phyloP scores from a whole-genome alignment of 2,797 vertebrate species.

The Crenichthys baileyi region DNA sequence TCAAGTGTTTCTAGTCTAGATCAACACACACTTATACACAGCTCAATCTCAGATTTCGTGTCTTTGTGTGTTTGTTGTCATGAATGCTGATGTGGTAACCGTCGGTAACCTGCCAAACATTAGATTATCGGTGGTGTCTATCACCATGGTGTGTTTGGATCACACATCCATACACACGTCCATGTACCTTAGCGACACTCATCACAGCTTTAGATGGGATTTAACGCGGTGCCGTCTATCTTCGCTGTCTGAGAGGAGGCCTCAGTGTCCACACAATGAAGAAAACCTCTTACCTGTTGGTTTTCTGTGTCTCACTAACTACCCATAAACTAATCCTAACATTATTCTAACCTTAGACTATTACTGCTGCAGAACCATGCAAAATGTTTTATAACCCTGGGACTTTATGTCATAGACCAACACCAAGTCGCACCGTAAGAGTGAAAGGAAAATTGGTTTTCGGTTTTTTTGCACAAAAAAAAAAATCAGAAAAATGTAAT shows the following conservation, averaged over 20 bases:
- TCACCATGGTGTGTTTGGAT: slow-evolving; percentile 49
- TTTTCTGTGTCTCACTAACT: background rate
- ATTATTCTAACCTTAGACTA: background rate
- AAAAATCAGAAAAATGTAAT: too few relatives aligned
- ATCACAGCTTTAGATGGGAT: slow-evolving; percentile 65
- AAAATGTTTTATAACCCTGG: background rate
- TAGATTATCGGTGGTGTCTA: slow-evolving; percentile 47
- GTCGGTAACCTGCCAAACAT: slow-evolving; percentile 52
- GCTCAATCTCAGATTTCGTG: slow-evolving; percentile 13
- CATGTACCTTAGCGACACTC: slow-evolving; percentile 61
- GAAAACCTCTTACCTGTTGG: background rate
- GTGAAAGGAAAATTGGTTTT: too few relatives aligned
- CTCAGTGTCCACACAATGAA: background rate
- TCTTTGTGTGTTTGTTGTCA: slow-evolving; percentile 11
- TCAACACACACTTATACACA: slow-evolving; percentile 13
- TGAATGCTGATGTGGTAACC: slow-evolving; percentile 58
- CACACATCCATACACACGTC: slow-evolving; percentile 14
- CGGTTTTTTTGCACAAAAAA: too few relatives aligned
- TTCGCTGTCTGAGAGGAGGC: slow-evolving; percentile 45
- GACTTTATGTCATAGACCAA: too few relatives aligned
- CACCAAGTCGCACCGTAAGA: too few relatives aligned
- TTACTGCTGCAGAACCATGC: background rate
- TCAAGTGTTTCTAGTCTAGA: slow-evolving; percentile 41
- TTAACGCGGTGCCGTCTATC: slow-evolving; percentile 60
- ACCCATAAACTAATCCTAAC: background rate